A percentile compares a stretch with the other conserved stretches of the same genome.
Conservation (phyloP, 1,140 invertebrate genomes). For the Neodiprion lecontei region DNA sequence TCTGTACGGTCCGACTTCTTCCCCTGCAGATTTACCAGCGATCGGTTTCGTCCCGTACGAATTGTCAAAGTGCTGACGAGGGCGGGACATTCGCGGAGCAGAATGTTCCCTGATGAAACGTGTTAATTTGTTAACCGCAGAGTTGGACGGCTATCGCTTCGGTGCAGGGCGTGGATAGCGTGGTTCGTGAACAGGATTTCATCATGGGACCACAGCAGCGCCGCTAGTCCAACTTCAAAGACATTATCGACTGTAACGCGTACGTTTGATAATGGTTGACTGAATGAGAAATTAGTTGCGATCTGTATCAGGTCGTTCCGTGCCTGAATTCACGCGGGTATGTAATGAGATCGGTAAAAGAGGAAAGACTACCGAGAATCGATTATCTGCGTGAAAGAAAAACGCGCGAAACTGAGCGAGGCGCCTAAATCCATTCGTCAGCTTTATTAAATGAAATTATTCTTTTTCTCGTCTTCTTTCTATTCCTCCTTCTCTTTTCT, state of each 20-base stretch:
- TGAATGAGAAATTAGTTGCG: neutral
- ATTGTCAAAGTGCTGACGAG: slow-evolving; percentile 1
- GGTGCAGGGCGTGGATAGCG: neutral
- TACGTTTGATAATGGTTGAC: neutral
- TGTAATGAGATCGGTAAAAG: neutral
- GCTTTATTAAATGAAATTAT: no score
- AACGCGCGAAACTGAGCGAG: no score
- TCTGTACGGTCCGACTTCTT: neutral
- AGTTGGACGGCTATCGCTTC: neutral
- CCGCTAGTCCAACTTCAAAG: neutral
- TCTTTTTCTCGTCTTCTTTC: no score
- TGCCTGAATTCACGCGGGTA: neutral
- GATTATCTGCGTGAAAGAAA: no score
- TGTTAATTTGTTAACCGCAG: neutral
- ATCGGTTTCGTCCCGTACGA: neutral
- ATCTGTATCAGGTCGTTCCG: neutral
- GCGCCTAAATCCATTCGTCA: no score
- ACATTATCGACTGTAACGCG: neutral
- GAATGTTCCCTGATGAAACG: slow-evolving; percentile 4
- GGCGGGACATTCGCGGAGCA: neutral
- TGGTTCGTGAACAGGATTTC: neutral
- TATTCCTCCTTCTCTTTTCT: no score
- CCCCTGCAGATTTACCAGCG: neutral
- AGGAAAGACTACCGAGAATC: no score
- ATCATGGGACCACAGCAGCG: neutral